Evolutionary conservation across 2,888 invertebrate genomes (phyloP).

Genomic region (Gymnosoma rotundatum): DNA sequence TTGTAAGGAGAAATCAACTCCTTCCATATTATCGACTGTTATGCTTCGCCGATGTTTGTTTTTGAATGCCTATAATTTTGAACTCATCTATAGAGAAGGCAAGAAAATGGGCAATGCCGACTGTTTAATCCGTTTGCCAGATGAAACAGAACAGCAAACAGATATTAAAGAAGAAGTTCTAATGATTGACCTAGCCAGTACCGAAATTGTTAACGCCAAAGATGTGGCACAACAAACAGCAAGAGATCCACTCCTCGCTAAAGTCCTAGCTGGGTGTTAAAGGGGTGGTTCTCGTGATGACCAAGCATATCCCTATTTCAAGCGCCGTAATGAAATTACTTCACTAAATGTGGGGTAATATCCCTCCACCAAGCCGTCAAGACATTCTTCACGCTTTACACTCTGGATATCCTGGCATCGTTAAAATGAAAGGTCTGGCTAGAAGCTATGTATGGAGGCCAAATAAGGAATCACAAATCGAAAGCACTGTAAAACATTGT

Average conservation of each 20-base stretch:
- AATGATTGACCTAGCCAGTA: slow-evolving; percentile 50
- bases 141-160: slow-evolving; percentile 7
- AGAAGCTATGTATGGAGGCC: no score
- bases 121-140: no score
- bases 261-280: slow-evolving; percentile 67
- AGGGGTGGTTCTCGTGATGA: slow-evolving; percentile 47
- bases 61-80: neutral
- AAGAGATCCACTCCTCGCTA: slow-evolving; percentile 37
- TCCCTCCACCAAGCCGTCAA: no score
- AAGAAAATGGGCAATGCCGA: neutral
- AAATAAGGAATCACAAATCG: no score
- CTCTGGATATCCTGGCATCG: no score
- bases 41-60: neutral
- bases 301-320: no score
- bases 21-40: neutral
- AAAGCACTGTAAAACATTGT: neutral
- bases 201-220: slow-evolving; percentile 29
- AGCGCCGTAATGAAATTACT: no score
- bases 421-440: no score
- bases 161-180: slow-evolving; percentile 30
- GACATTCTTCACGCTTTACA: no score
- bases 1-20: no score
- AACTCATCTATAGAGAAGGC: neutral
- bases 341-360: no score
- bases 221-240: slow-evolving; percentile 43